Evolutionary conservation across 2,888 invertebrate species (phyloP).

Genomic region (Phaonia tiefii): DNA sequence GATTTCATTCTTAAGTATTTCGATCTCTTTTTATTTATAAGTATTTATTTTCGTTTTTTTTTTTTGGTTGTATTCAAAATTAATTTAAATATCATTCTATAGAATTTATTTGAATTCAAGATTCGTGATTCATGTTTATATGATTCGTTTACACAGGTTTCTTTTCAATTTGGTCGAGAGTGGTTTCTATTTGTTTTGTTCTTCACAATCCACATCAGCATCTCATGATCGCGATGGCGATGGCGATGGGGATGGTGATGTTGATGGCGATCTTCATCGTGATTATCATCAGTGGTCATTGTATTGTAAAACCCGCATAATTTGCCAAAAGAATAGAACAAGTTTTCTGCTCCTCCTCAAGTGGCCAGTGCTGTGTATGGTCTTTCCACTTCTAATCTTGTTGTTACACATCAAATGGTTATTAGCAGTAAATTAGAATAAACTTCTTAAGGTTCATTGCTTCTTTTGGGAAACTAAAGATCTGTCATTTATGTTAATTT

Average conservation of each 20-base stretch:
- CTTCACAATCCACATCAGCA: neutral
- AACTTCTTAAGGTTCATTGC: neutral
- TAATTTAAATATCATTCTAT: constrained; percentile 35
- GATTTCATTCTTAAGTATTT: neutral
- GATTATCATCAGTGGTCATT: constrained; percentile 13
- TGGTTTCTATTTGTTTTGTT: constrained; percentile 14
- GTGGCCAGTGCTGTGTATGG: neutral
- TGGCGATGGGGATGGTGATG: neutral
- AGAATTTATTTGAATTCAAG: constrained; percentile 1
- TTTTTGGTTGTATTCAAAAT: no score
- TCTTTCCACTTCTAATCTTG: neutral
- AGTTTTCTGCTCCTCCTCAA: constrained; percentile 1
- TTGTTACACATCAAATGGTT: constrained; percentile 6
- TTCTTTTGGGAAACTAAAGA: neutral
- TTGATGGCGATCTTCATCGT: neutral
- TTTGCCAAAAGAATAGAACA: constrained; percentile 25
- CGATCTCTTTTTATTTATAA: neutral
- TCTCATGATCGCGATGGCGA: neutral
- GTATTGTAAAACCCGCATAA: constrained; percentile 44
- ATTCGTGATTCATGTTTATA: constrained; percentile 10
- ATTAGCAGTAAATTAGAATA: constrained; percentile 14
- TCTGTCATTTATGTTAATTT: constrained; percentile 27
- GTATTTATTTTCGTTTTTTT: no score
- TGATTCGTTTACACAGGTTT: neutral
- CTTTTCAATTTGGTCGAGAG: neutral